These are phyloP conservation scores for Malurus leucopterus DNA, from an alignment of 2,797 vertebrate species.

Conservation along the genomic window DNA sequence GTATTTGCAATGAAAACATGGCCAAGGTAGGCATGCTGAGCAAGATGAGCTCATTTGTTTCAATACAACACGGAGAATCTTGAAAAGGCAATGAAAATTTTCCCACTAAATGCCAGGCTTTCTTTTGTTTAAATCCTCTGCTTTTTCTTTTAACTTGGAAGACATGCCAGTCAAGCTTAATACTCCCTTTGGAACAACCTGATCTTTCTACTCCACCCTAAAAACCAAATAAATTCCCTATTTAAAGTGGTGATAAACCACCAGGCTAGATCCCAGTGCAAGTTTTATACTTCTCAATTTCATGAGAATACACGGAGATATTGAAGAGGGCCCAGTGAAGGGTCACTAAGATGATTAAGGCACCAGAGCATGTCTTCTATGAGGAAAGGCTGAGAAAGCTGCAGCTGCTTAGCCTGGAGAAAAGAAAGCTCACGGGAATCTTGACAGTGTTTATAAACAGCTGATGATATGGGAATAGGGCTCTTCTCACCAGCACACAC, in stretches of 20 bases:
- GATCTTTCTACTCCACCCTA: not conserved
- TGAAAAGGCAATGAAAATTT: not conserved
- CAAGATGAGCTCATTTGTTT: not conserved
- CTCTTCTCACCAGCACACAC: not conserved
- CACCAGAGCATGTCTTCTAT: not conserved
- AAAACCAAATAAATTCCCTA: not conserved
- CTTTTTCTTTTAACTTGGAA: not conserved
- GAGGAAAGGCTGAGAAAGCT: not conserved
- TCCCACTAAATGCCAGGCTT: not conserved
- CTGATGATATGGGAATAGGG: not conserved
- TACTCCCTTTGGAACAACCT: not conserved
- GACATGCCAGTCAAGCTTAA: not conserved
- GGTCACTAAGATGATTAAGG: not conserved
- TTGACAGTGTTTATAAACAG: not conserved
- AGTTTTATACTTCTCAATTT: not conserved
- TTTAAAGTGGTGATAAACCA: not conserved
- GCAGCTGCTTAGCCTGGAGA: not conserved
- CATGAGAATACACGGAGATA: not conserved
- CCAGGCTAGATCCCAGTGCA: not conserved
- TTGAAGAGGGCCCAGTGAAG: fast-evolving
- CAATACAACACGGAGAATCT: not conserved
- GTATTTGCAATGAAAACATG: not conserved
- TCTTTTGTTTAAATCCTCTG: not conserved
- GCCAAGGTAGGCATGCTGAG: not conserved
- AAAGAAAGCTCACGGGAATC: not conserved